These are phyloP conservation scores for Crepidodera aurea DNA, from an alignment of 2,888 invertebrate species.

Conservation along the genomic window DNA sequence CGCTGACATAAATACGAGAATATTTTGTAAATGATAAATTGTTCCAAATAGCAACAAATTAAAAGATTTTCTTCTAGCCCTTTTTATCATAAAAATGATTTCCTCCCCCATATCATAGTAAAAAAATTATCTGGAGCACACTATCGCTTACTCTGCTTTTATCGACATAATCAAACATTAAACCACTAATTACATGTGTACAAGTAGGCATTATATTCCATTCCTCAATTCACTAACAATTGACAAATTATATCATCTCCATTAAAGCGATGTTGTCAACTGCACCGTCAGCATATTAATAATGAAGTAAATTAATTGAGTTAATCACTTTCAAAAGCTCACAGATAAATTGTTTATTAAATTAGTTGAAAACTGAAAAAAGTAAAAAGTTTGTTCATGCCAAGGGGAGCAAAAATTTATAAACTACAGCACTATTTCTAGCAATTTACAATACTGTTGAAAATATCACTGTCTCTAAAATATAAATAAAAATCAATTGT, in stretches of 20 bases:
- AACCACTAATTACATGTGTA: not conserved
- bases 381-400: conserved; percentile 6
- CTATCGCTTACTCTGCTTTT: too few species aligned
- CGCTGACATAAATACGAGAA: too few species aligned
- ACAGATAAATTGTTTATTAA: not conserved
- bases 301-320: conserved; percentile 8
- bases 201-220: not conserved
- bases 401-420: not conserved
- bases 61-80: too few species aligned
- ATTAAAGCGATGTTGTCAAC: not conserved
- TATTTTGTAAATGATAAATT: too few species aligned
- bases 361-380: not conserved
- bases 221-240: not conserved
- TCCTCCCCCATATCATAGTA: too few species aligned
- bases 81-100: too few species aligned
- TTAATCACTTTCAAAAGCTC: conserved; percentile 9
- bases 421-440: not conserved
- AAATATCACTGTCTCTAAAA: not conserved
- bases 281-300: conserved; percentile 17
- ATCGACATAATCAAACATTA: not conserved
- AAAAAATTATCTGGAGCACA: too few species aligned
- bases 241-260: conserved; percentile 7
- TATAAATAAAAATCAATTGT: too few species aligned
- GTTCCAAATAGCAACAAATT: too few species aligned
- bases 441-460: not conserved